Conservation (phyloP, 92 coral and sea anemone genomes). For the Phymanthus crucifer region DNA sequence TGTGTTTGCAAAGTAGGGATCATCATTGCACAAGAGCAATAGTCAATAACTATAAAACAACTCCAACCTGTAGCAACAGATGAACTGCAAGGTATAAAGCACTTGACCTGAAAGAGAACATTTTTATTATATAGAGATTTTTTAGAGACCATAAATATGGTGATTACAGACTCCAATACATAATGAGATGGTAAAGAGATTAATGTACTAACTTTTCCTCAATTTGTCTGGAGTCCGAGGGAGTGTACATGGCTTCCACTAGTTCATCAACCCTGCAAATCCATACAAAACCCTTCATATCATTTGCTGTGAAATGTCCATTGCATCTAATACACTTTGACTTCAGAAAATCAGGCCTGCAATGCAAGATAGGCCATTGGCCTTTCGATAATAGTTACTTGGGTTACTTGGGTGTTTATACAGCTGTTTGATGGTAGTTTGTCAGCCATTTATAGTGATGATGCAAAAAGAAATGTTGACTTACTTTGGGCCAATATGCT, state of each 20-base stretch:
- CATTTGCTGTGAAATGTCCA: not conserved
- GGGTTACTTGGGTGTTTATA: too few species aligned
- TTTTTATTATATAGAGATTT: not conserved
- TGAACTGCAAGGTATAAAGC: conserved; percentile 62
- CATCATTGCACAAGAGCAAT: too few species aligned
- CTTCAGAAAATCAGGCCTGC: too few species aligned
- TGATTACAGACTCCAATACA: too few species aligned
- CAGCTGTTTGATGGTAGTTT: not conserved
- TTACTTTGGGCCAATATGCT: conserved; percentile 72
- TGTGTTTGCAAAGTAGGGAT: too few species aligned
- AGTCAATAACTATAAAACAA: not conserved
- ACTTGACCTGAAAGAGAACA: conserved; percentile 50
- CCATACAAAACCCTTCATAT: not conserved
- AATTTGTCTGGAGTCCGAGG: conserved; percentile 76
- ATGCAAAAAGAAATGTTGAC: not conserved
- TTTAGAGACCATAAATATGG: too few species aligned
- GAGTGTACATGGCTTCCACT: conserved; percentile 80
- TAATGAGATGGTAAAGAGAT: too few species aligned
- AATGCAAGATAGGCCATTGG: too few species aligned
- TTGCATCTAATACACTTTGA: not conserved
- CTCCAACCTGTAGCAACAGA: conserved; percentile 66
- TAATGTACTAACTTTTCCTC: conserved; percentile 65
- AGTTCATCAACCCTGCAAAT: conserved; percentile 76
- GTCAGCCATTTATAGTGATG: not conserved
- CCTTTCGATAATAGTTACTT: too few species aligned